These are phyloP conservation scores for Aplocera efformata DNA, from an alignment of 2,888 invertebrate species.

Conservation along the genomic window DNA sequence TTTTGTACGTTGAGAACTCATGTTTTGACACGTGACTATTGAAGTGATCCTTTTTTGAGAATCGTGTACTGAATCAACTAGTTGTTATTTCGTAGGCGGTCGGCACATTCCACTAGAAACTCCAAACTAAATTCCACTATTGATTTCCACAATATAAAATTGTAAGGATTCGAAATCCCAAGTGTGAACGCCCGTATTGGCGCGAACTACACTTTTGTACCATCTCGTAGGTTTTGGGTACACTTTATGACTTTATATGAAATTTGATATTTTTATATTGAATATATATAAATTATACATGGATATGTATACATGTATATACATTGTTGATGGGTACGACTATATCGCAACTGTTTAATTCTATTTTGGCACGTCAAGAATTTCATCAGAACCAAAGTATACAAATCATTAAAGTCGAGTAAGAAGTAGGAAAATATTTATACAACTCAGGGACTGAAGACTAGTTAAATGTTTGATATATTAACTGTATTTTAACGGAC, in stretches of 20 bases:
- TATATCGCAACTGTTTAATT: slow-evolving; percentile 80
- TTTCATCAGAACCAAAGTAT: slow-evolving; percentile 80
- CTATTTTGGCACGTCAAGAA: slow-evolving; percentile 79
- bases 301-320: slow-evolving; percentile 80
- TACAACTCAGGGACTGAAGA: slow-evolving; percentile 80
- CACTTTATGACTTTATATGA: slow-evolving; percentile 81
- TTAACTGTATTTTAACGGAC: slow-evolving; percentile 77
- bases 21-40: slow-evolving; percentile 68
- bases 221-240: slow-evolving; percentile 81
- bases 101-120: slow-evolving; percentile 79
- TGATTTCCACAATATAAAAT: slow-evolving; percentile 74
- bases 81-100: slow-evolving; percentile 77
- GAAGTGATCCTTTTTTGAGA: slow-evolving; percentile 78
- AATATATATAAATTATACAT: slow-evolving; percentile 81
- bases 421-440: slow-evolving; percentile 80
- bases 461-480: slow-evolving; percentile 80
- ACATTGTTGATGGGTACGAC: slow-evolving; percentile 80
- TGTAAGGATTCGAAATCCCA: slow-evolving; percentile 73
- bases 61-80: slow-evolving; percentile 76
- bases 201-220: slow-evolving; percentile 72
- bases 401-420: slow-evolving; percentile 79
- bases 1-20: slow-evolving; percentile 76
- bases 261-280: slow-evolving; percentile 80
- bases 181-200: slow-evolving; percentile 70
- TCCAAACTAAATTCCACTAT: slow-evolving; percentile 73